A percentile compares a stretch with the other conserved stretches of the same genome.
Conservation (phyloP, 2,113 vertebrate species). For the Pseudorectes ferrugineus region DNA sequence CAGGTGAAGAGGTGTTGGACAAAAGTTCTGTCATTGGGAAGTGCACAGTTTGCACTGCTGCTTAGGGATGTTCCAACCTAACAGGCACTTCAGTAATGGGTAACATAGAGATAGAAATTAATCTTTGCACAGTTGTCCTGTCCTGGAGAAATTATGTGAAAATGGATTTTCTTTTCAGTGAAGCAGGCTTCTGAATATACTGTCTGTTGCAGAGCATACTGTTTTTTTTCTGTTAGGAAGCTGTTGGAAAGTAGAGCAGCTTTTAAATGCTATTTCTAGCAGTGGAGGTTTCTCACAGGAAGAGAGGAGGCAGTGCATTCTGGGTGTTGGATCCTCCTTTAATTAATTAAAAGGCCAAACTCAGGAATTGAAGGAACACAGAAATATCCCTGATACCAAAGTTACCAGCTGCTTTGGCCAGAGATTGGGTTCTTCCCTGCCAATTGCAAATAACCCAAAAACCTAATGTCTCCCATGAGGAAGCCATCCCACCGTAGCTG, state of each 20-base stretch:
- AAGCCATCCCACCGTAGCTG: background rate
- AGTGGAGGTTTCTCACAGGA: background rate
- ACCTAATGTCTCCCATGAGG: background rate
- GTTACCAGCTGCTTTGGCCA: background rate
- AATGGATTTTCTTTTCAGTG: background rate
- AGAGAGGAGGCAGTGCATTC: background rate
- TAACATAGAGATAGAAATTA: background rate
- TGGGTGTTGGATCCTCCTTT: background rate
- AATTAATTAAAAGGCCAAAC: background rate
- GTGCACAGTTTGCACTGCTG: background rate
- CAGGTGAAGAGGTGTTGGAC: background rate
- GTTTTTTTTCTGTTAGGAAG: background rate
- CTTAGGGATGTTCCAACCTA: background rate
- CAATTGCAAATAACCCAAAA: background rate
- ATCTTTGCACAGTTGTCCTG: background rate
- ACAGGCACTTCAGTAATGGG: background rate
- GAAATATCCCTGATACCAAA: background rate
- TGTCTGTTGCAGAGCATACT: background rate
- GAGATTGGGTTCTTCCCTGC: background rate
- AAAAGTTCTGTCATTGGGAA: background rate
- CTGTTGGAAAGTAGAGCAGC: background rate
- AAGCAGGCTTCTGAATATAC: background rate
- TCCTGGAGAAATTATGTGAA: background rate
- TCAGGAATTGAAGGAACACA: background rate
- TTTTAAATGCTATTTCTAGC: background rate